phyloP scores from a whole-genome alignment of 2,113 vertebrate genomes.

The Hypomesus transpacificus region DNA sequence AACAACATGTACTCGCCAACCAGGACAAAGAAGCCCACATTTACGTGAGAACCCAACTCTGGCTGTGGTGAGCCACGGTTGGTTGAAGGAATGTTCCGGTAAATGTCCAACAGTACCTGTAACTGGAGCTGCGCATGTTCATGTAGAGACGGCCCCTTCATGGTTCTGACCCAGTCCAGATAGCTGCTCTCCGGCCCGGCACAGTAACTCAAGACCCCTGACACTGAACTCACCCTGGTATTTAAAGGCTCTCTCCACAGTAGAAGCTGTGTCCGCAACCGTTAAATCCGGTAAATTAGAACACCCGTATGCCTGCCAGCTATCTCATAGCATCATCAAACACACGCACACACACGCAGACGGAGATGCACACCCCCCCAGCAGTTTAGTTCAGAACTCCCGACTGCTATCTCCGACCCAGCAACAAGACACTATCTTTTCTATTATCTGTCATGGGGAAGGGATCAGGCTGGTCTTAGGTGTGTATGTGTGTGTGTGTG shows the following conservation, averaged over 20 bases:
- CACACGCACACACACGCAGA: slow-evolving; percentile 12
- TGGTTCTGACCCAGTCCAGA: slow-evolving; percentile 40
- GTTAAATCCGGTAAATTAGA: slow-evolving; percentile 46
- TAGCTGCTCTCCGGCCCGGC: slow-evolving; percentile 29
- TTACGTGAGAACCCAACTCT: too few species aligned
- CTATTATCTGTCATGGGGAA: slow-evolving; percentile 23
- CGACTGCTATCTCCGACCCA: neutral
- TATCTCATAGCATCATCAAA: neutral
- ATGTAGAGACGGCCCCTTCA: too few species aligned
- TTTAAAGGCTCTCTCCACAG: slow-evolving; percentile 59
- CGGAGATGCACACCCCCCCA: neutral
- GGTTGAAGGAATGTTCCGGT: too few species aligned
- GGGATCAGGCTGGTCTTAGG: slow-evolving; percentile 8
- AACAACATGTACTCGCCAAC: too few species aligned
- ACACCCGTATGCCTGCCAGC: slow-evolving; percentile 24
- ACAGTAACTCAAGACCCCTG: slow-evolving; percentile 57
- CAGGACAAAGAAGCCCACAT: too few species aligned
- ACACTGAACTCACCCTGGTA: slow-evolving; percentile 48
- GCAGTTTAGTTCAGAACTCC: too few species aligned
- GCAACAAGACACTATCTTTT: slow-evolving; percentile 5
- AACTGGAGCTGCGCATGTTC: too few species aligned
- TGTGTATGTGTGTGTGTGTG: neutral
- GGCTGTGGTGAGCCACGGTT: too few species aligned
- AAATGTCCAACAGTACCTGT: too few species aligned
- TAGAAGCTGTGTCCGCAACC: slow-evolving; percentile 37